Evolutionary conservation across 2,113 vertebrate species (phyloP), one percentile per base, ranked within the genome.

Genomic region (Myiozetetes cayanensis): DNA sequence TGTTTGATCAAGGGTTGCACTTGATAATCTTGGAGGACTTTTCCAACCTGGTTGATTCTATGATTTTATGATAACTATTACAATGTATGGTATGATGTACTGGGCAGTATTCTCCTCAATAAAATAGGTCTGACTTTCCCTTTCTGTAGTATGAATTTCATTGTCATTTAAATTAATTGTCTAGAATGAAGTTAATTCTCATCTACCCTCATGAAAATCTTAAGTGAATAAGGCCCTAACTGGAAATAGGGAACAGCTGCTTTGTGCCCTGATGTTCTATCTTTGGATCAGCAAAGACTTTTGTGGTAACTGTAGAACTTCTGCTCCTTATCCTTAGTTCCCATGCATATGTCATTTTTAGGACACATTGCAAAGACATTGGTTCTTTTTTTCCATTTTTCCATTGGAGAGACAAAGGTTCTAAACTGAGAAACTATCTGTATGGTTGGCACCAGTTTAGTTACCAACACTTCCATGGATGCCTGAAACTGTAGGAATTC

Each of bases 331-430:
- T 65, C 14, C 21, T 39, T 70, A 49, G 5, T 31, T 85, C 7
- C 15, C 8, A 66, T 58, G 8, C 10, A 31, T 3, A 0, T 1
- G 1, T 13, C 4, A 8, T 70, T 84, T 49, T n/a, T 17, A 43
- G 25, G 39, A 41, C 39, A 41, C 39, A 41, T 12, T 41, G 39
- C 12, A 41, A 41, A 41, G 39, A 41, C 39, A 41, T 41, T 41
- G 39, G 39, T 41, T 41, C 39, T 41, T 41, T 41, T 41, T 41
- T 41, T 41, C 39, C 39, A 41, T 33, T 5, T 52, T 52, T 52
- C 25, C 8, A 16, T 2, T 72, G 39, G 12, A 85, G 55, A 81
- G n/a, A 23, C 0, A 3, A 43, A 74, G 14, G 20, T 15, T 33
- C 39, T 78, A 59, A 91, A 50, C n/a, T 37, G 12, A 75, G 18